Evolutionary conservation across 2,797 vertebrate genomes (phyloP).

Genomic region (Iguana delicatissima): DNA sequence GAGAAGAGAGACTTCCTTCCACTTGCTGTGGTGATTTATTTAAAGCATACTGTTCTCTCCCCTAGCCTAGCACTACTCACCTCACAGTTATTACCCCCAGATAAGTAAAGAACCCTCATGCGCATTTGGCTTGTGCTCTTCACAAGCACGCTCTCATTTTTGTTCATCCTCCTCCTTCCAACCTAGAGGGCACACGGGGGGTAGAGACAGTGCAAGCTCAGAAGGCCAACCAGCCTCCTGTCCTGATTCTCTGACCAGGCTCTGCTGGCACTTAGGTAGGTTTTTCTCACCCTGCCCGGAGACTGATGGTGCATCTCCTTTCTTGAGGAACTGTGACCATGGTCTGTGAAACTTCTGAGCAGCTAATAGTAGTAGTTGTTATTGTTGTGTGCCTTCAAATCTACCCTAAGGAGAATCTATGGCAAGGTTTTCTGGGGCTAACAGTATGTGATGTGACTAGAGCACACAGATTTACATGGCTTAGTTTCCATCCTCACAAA

Average conservation of each 20-base stretch:
- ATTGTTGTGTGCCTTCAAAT: no score
- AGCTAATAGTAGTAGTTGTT: constrained; percentile 23
- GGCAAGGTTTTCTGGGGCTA: no score
- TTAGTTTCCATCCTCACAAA: constrained; percentile 14
- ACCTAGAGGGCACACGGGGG: background rate
- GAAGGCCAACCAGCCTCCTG: background rate
- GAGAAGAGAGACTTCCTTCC: background rate
- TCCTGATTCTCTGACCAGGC: background rate
- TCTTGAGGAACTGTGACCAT: constrained; percentile 45
- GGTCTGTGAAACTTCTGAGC: constrained; percentile 39
- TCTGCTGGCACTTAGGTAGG: constrained; percentile 27
- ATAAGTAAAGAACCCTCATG: background rate
- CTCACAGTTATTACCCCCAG: background rate
- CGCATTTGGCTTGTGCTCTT: background rate
- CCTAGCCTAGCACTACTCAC: background rate
- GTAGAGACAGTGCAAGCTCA: background rate
- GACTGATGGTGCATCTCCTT: constrained; percentile 43
- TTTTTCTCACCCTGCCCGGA: constrained; percentile 30
- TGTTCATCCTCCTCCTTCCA: background rate
- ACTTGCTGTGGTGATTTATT: background rate
- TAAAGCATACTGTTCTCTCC: background rate
- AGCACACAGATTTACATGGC: constrained; percentile 77
- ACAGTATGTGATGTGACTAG: background rate
- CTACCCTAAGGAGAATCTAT: no score
- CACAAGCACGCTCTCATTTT: background rate